These are phyloP conservation scores for Leptatherina wallacei DNA, from an alignment of 2,797 vertebrate genomes.

Conservation along the genomic window DNA sequence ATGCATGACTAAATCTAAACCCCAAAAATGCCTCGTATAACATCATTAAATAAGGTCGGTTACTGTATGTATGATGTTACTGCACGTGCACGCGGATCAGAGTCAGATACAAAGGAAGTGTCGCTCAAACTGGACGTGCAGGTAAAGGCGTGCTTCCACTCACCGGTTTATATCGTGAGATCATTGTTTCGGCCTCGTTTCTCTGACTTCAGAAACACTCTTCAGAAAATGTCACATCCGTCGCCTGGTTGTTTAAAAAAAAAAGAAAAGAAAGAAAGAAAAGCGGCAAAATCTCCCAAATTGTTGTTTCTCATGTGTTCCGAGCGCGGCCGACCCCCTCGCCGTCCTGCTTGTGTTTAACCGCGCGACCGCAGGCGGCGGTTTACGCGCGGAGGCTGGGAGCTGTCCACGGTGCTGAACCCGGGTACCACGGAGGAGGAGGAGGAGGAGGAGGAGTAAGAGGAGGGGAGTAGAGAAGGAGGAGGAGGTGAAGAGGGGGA, in stretches of 20 bases:
- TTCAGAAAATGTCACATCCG: conserved; percentile 49
- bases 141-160: conserved; percentile 39
- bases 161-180: conserved; percentile 83
- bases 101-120: background rate
- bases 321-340: conserved; percentile 19
- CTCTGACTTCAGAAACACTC: conserved; percentile 36
- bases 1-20: background rate
- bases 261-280: background rate
- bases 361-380: conserved; percentile 9
- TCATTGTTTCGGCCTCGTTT: conserved; percentile 65
- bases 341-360: conserved; percentile 30
- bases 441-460: conserved; percentile 10
- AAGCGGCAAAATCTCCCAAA: background rate
- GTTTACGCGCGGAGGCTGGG: conserved; percentile 33
- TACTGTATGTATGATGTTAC: no score
- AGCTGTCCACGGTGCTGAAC: conserved; percentile 86
- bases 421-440: conserved; percentile 35
- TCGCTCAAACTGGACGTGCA: conserved; percentile 10
- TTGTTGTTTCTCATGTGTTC: conserved; percentile 44
- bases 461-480: background rate
- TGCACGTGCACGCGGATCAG: background rate
- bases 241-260: background rate
- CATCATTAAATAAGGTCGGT: background rate
- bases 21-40: conserved; percentile 10
- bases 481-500: background rate